A percentile compares a stretch with the other conserved stretches of the same genome.
Conservation (phyloP, 2,797 vertebrate genomes). For the Ptychobarbus kaznakovi region DNA sequence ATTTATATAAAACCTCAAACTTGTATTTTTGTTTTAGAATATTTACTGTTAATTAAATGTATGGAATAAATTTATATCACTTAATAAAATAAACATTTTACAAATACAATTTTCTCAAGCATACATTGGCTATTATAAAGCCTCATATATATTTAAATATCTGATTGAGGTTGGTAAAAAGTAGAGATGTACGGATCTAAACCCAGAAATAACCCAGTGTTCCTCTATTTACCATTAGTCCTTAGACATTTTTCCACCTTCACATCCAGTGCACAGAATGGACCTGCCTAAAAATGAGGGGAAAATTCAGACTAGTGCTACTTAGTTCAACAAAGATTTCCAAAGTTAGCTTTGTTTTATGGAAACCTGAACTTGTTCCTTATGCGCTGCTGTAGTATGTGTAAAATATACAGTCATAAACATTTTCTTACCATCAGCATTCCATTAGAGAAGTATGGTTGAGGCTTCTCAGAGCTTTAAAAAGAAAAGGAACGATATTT, state of each 20-base stretch:
- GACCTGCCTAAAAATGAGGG: constrained; percentile 69
- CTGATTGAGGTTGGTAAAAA: not conserved
- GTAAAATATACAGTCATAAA: not conserved
- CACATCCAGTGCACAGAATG: constrained; percentile 75
- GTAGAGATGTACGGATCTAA: not conserved
- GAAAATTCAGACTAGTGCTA: not conserved
- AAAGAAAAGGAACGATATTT: constrained; percentile 45
- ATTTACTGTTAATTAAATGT: not conserved
- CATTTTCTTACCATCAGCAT: constrained; percentile 81
- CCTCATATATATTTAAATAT: not conserved
- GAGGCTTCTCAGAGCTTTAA: constrained; percentile 72
- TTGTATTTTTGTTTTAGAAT: not conserved
- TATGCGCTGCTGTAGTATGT: not conserved
- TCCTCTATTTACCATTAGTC: constrained; percentile 47
- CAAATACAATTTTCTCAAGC: not conserved
- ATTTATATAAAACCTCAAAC: not conserved
- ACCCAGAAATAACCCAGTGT: not conserved
- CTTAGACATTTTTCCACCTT: constrained; percentile 62
- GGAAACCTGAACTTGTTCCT: not conserved
- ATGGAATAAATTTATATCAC: not conserved
- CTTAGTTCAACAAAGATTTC: not conserved
- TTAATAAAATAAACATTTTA: not conserved
- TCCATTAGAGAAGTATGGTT: constrained; percentile 80
- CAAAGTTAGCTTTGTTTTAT: not conserved
- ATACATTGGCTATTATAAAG: not conserved